phyloP scores from a whole-genome alignment of 2,113 vertebrate species.

The Carlito syrichta region DNA sequence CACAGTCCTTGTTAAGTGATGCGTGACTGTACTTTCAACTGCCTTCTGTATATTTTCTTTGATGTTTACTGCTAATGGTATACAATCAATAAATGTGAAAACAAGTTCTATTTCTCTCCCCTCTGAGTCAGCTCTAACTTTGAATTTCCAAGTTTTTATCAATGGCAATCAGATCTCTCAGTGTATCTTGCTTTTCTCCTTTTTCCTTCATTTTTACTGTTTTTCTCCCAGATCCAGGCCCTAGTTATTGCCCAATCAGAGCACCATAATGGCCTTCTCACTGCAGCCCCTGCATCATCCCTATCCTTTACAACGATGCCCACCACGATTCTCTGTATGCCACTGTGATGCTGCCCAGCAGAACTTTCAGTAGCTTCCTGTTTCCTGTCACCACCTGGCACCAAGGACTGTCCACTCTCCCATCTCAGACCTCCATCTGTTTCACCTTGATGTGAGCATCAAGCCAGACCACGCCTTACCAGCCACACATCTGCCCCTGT shows the following conservation, averaged over 20 bases:
- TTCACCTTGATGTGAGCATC: background rate
- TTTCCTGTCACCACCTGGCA: background rate
- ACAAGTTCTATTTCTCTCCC: background rate
- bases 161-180: background rate
- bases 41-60: background rate
- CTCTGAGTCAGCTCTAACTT: background rate
- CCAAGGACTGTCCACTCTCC: background rate
- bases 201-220: background rate
- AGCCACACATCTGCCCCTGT: background rate
- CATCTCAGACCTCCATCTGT: background rate
- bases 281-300: fast-evolving
- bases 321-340: background rate
- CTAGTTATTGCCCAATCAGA: background rate
- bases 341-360: too few relatives aligned
- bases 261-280: fast-evolving
- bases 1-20: background rate
- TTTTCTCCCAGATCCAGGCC: fast-evolving
- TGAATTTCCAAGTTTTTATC: background rate
- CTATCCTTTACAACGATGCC: background rate
- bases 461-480: background rate
- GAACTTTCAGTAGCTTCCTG: background rate
- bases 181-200: background rate
- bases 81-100: background rate
- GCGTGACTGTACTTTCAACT: background rate
- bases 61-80: background rate